Conservation (phyloP, 2,113 vertebrate genomes). For the Psittacula cyanocephala region DNA sequence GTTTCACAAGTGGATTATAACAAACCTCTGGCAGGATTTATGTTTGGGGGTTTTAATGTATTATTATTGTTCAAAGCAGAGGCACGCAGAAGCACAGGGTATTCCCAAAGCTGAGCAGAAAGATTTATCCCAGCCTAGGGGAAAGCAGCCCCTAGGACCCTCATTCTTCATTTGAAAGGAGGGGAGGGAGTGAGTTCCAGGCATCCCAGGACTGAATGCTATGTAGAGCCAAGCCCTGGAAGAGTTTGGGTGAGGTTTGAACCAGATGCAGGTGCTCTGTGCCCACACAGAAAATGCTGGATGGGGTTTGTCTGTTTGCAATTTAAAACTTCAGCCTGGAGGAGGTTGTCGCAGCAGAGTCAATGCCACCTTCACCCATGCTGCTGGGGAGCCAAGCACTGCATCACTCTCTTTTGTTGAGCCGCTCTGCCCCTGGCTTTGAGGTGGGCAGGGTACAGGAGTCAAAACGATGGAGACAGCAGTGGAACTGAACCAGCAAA, state of each 20-base stretch:
- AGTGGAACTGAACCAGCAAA: not conserved
- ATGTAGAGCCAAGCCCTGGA: not conserved
- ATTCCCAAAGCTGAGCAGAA: not conserved
- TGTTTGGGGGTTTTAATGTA: not conserved
- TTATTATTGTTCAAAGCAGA: not conserved
- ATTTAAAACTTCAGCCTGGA: not conserved
- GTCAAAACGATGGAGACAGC: not conserved
- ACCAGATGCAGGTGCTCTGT: not conserved
- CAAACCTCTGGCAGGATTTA: not conserved
- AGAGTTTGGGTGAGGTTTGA: not conserved
- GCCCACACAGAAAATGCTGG: not conserved
- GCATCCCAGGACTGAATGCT: not conserved
- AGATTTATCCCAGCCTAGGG: not conserved
- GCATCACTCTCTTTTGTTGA: not conserved
- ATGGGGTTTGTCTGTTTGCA: not conserved
- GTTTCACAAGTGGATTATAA: not conserved
- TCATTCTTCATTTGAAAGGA: not conserved
- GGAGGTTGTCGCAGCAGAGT: not conserved
- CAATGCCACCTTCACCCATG: not conserved
- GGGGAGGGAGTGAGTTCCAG: not conserved
- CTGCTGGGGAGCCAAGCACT: accelerated
- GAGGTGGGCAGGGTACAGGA: not conserved
- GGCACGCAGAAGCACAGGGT: not conserved
- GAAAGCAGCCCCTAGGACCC: not conserved
- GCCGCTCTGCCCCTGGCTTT: accelerated